Evolutionary conservation across 1,140 invertebrate genomes (phyloP).

Genomic region (Marisa cornuarietis): DNA sequence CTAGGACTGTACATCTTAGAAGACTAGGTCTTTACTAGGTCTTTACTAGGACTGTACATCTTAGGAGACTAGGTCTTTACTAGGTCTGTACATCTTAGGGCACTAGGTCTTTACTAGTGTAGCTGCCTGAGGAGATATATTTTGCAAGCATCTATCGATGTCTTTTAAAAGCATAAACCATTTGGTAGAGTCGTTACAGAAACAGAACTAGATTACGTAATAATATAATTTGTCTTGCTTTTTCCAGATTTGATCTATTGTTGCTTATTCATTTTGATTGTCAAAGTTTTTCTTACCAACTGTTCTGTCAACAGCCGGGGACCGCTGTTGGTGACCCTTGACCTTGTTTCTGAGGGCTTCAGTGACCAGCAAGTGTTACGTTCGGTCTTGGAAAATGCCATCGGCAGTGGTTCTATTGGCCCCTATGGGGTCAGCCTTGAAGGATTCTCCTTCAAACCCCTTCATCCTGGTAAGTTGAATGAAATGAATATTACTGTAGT

Average conservation of each 20-base stretch:
- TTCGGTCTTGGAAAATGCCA: constrained; percentile 55
- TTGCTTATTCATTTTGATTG: neutral
- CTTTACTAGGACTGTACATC: too few relatives aligned
- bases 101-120: too few relatives aligned
- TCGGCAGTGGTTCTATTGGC: constrained; percentile 58
- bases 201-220: neutral
- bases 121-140: too few relatives aligned
- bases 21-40: too few relatives aligned
- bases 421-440: constrained; percentile 60
- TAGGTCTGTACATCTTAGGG: too few relatives aligned
- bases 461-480: constrained; percentile 65
- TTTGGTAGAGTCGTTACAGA: neutral
- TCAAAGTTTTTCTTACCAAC: neutral
- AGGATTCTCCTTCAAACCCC: constrained; percentile 67
- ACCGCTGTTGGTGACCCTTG: constrained; percentile 58
- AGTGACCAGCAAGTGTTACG: constrained; percentile 59
- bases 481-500: neutral
- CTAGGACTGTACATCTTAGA: too few relatives aligned
- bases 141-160: too few relatives aligned
- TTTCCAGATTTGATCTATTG: neutral
- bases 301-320: constrained; percentile 23
- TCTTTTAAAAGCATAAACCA: too few relatives aligned
- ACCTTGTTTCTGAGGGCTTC: constrained; percentile 67
- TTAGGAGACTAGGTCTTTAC: too few relatives aligned
- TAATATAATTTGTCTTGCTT: too few relatives aligned